Conservation (phyloP, 2,797 vertebrate genomes). For the Pseudomugil tenellus region DNA sequence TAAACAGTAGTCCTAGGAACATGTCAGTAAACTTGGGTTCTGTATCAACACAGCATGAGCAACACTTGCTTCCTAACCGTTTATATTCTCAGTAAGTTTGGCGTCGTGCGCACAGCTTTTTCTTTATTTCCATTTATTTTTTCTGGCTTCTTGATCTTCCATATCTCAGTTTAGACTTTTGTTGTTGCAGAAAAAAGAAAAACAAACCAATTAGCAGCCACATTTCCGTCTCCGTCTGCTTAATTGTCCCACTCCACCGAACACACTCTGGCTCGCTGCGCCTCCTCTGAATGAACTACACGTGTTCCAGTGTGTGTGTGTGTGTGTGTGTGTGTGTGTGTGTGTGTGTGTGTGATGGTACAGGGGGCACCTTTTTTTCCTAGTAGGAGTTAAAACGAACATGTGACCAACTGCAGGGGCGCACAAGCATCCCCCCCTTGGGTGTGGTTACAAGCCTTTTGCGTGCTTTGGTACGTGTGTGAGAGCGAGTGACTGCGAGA, state of each 20-base stretch:
- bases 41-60: slow-evolving; percentile 86
- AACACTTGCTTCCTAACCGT: slow-evolving; percentile 84
- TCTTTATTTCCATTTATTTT: slow-evolving; percentile 57
- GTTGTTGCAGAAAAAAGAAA: slow-evolving; percentile 5
- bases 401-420: slow-evolving; percentile 70
- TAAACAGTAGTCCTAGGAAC: slow-evolving; percentile 88
- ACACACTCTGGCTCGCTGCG: slow-evolving; percentile 51
- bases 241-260: slow-evolving; percentile 55
- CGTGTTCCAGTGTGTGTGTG: slow-evolving; percentile 43
- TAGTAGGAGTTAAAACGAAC: slow-evolving; percentile 68
- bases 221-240: slow-evolving; percentile 64
- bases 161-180: slow-evolving; percentile 49
- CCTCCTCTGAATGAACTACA: slow-evolving; percentile 50
- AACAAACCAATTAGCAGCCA: slow-evolving; percentile 52
- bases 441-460: slow-evolving; percentile 84
- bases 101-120: slow-evolving; percentile 71
- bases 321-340: slow-evolving; percentile 47
- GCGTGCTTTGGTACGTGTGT: slow-evolving; percentile 46
- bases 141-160: slow-evolving; percentile 61
- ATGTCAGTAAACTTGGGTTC: slow-evolving; percentile 86
- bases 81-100: slow-evolving; percentile 79
- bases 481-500: slow-evolving; percentile 60
- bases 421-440: slow-evolving; percentile 69
- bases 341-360: slow-evolving; percentile 58
- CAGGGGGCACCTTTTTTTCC: slow-evolving; percentile 65